Evolutionary conservation across 2,113 vertebrate genomes (phyloP), one percentile per base, ranked within the genome.

Genomic region (western clawed frog (Xenopus tropicalis)): DNA sequence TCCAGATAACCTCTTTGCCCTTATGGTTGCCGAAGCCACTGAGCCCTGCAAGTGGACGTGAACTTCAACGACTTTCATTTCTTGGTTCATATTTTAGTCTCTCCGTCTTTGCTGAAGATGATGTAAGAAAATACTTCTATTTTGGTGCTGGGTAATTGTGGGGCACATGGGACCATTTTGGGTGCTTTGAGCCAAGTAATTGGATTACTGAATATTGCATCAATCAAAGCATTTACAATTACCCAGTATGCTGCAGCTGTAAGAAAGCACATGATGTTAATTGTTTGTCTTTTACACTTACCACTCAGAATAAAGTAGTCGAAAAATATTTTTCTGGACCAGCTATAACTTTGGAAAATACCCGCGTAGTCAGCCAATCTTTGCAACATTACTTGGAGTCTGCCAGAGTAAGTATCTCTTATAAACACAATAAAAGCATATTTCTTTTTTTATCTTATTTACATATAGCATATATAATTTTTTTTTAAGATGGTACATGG

Each of bases 301-400:
- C 1, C 16, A 82, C 84, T 4, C 81, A 99, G 97, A 90, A 88
- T 63, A 96, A 95, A 91, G 96, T 99, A 48, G 96, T 95, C 70
- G 97, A 99, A 80, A 99, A 98, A 78, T 98, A 98, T 87, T 99
- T 99, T 90, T 99, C 97, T 79, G 97, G 97, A 67, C 97, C 97
- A 76, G 93, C 97, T 69, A 97, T 98, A 82, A 98, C 97, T 77
- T 90, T 97, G 80, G 97, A 99, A 85, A 99, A 99, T 88, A 99
- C 96, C 0, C 89, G 95, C 1, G 95, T 99, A 24, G 95, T 98
- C 76, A 98, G 96, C 86, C 97, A 99, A 56, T 96, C 97, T 4
- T 80, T 99, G 79, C 97, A 99, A 78, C 97, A 99, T 83, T 98
- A 99, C 83, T 83, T 99, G 91, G 97, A 98, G 80, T 91, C 93